These are phyloP conservation scores for Decapterus maruadsi DNA, from an alignment of 2,797 vertebrate species.

Conservation along the genomic window DNA sequence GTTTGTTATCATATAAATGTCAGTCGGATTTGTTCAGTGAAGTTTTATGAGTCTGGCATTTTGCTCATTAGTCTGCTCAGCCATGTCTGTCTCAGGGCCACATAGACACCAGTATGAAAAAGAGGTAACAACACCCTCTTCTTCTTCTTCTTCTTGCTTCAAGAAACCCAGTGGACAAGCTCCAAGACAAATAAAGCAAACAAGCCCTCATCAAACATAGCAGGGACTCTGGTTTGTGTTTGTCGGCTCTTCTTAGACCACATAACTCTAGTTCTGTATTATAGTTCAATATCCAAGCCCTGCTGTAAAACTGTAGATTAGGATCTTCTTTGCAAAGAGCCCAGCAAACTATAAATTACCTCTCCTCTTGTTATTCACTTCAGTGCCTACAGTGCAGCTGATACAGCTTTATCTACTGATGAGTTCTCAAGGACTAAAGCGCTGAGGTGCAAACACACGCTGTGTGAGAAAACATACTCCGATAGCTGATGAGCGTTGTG, in stretches of 20 bases:
- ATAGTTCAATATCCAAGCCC: conserved; percentile 28
- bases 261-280: conserved; percentile 14
- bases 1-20: background rate
- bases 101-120: background rate
- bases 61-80: background rate
- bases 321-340: conserved; percentile 54
- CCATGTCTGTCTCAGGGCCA: background rate
- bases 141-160: background rate
- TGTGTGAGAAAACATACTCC: conserved; percentile 13
- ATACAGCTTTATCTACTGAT: conserved; percentile 76
- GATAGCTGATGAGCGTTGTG: conserved; percentile 20
- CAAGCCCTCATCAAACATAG: conserved; percentile 3
- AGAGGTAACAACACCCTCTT: background rate
- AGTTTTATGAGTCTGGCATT: background rate
- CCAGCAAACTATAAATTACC: conserved; percentile 69
- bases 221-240: conserved; percentile 41
- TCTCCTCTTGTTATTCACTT: conserved; percentile 70
- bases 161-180: background rate
- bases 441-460: conserved; percentile 28
- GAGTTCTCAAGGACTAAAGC: conserved; percentile 65
- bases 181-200: conserved; percentile 2
- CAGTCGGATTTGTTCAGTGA: background rate
- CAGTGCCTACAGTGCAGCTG: conserved; percentile 63
- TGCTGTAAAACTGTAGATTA: conserved; percentile 69
- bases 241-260: conserved; percentile 8